A percentile compares a stretch with the other conserved stretches of the same genome.
phyloP scores from a whole-genome alignment of 2,888 invertebrate genomes.

The Phalangium opilio region DNA sequence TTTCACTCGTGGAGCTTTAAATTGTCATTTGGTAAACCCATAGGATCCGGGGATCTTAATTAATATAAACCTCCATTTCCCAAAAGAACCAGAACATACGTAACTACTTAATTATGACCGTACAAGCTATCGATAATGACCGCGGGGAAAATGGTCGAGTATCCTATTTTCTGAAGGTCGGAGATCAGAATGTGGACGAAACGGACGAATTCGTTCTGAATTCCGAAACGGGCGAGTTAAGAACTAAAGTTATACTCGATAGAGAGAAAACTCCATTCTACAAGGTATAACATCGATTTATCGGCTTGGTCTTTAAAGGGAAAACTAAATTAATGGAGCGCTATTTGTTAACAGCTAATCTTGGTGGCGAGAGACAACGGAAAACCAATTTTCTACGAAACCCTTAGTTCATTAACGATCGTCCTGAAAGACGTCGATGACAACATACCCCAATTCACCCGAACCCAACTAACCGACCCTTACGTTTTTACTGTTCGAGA shows the following conservation, averaged over 20 bases:
- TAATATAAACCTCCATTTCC: too few relatives aligned
- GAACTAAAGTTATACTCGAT: constrained; percentile 61
- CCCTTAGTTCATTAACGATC: constrained; percentile 54
- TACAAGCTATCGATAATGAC: constrained; percentile 67
- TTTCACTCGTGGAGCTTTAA: too few relatives aligned
- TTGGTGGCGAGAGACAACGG: constrained; percentile 71
- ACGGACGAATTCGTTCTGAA: constrained; percentile 70
- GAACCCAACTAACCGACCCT: constrained; percentile 25
- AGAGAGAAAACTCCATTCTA: constrained; percentile 52
- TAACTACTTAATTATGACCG: constrained; percentile 43
- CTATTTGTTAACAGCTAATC: constrained; percentile 42
- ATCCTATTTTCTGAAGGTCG: constrained; percentile 64
- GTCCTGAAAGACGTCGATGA: constrained; percentile 64
- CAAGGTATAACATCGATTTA: constrained; percentile 36
- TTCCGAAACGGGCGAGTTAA: constrained; percentile 58
- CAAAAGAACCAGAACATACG: constrained; percentile 15
- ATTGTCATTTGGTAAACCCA: too few relatives aligned
- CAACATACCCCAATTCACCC: constrained; percentile 59
- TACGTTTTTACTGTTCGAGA: constrained; percentile 56
- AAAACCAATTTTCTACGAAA: constrained; percentile 61
- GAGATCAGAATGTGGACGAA: constrained; percentile 56
- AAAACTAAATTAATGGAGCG: too few relatives aligned
- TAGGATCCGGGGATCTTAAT: too few relatives aligned
- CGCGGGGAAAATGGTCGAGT: constrained; percentile 44
- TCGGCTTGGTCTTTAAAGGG: too few relatives aligned